A percentile compares a stretch with the other conserved stretches of the same genome.
phyloP scores from a whole-genome alignment of 1,140 invertebrate species.

The Drosophila elegans region DNA sequence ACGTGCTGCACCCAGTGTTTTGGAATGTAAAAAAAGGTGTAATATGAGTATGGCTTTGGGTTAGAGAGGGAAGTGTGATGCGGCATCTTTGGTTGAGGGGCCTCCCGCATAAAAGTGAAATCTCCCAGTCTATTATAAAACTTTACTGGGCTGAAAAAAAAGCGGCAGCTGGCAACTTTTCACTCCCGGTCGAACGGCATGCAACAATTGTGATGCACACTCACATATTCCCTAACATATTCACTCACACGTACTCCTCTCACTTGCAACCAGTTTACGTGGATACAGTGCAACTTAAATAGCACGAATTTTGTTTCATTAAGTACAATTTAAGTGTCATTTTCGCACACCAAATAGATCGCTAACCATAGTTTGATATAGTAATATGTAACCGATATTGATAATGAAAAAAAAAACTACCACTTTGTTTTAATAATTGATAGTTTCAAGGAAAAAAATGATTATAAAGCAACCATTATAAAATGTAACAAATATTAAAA shows the following conservation, averaged over 20 bases:
- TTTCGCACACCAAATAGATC: too few species aligned
- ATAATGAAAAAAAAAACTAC: too few species aligned
- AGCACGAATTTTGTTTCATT: background rate
- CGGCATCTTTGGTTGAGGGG: conserved; percentile 14
- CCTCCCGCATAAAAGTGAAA: conserved; percentile 73
- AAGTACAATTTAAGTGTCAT: too few species aligned
- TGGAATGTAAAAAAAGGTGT: conserved; percentile 1
- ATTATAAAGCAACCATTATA: too few species aligned
- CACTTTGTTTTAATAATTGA: too few species aligned
- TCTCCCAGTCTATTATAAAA: conserved; percentile 69
- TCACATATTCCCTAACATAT: conserved; percentile 9
- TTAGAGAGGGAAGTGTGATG: conserved; percentile 6
- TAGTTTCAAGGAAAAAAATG: too few species aligned
- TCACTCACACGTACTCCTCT: conserved; percentile 19
- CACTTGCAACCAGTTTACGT: conserved; percentile 35
- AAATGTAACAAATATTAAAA: too few species aligned
- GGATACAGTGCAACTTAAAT: conserved; percentile 13
- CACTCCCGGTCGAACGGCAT: conserved; percentile 37
- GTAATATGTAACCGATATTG: too few species aligned
- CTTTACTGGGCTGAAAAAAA: conserved; percentile 26
- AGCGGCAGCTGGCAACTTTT: conserved; percentile 36
- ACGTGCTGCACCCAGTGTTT: conserved; percentile 27
- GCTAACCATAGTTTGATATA: too few species aligned
- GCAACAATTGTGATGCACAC: conserved; percentile 61
- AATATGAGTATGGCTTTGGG: conserved; percentile 1